phyloP scores from a whole-genome alignment of 2,888 invertebrate genomes.

The Prosopocoilus inquinatus region DNA sequence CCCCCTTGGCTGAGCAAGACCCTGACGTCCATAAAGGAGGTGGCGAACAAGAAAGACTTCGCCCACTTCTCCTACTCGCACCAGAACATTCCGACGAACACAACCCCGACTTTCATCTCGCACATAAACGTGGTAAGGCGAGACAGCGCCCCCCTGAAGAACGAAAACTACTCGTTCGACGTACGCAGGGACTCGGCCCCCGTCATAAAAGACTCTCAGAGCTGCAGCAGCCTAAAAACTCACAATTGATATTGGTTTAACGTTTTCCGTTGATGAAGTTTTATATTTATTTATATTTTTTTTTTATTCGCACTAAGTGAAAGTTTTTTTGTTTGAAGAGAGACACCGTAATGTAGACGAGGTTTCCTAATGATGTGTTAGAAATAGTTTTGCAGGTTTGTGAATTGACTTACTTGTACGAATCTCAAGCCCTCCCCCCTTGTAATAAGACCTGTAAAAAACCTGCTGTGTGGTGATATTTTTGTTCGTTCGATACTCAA shows the following conservation, averaged over 20 bases:
- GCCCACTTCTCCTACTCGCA: conserved; percentile 42
- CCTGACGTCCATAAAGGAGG: conserved; percentile 73
- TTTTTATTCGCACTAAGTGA: conserved; percentile 4
- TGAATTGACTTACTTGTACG: too few relatives aligned
- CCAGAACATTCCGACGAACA: conserved; percentile 33
- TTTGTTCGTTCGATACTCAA: too few relatives aligned
- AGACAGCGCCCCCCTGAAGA: conserved; percentile 51
- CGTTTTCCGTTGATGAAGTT: conserved; percentile 22
- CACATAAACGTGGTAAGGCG: conserved; percentile 49
- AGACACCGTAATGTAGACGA: too few relatives aligned
- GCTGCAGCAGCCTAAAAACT: conserved; percentile 47
- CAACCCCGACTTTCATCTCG: conserved; percentile 47
- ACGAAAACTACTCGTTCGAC: conserved; percentile 33
- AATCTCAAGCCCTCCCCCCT: background rate
- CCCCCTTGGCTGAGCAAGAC: conserved; percentile 95
- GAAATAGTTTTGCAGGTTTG: background rate
- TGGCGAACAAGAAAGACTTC: conserved; percentile 61
- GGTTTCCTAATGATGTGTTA: background rate
- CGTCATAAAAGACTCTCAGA: conserved; percentile 50
- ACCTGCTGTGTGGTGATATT: too few relatives aligned
- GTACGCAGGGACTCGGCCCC: conserved; percentile 45
- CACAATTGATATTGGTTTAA: conserved; percentile 33
- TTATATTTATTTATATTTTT: too few relatives aligned
- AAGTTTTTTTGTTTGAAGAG: background rate
- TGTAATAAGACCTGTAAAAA: background rate